Percentiles rank a stretch among this genome's conserved stretches.
These are phyloP conservation scores for Lucinisca nassula DNA, from an alignment of 2,888 invertebrate genomes.

Conservation along the genomic window DNA sequence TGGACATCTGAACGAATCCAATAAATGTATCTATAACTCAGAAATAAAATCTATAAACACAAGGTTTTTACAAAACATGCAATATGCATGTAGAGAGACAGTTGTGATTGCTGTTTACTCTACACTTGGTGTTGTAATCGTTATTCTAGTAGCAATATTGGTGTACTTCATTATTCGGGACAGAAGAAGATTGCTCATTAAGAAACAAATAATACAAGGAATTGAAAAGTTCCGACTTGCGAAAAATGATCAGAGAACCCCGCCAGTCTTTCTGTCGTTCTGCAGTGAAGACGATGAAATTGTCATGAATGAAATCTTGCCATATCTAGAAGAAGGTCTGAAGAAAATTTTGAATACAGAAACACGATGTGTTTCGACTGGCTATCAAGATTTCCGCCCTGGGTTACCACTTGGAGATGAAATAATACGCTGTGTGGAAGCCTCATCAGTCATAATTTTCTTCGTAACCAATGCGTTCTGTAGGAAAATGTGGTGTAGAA, in stretches of 20 bases:
- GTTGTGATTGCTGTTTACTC: neutral
- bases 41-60: neutral
- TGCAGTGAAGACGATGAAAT: neutral
- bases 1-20: neutral
- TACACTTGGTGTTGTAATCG: neutral
- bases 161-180: neutral
- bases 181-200: neutral
- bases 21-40: neutral
- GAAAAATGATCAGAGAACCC: neutral
- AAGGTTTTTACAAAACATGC: neutral
- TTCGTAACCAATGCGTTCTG: neutral
- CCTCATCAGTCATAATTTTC: neutral
- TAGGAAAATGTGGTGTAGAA: neutral
- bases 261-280: neutral
- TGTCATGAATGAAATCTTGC: neutral
- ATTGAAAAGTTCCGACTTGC: neutral
- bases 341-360: neutral
- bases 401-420: neutral
- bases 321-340: neutral
- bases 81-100: neutral
- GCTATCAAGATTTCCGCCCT: neutral
- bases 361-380: neutral
- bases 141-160: neutral
- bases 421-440: constrained; percentile 1
- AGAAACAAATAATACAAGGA: neutral